Evolutionary conservation across 2,888 invertebrate genomes (phyloP), one percentile per base, ranked within the genome.

Genomic region (Yponomeuta plumbellus): DNA sequence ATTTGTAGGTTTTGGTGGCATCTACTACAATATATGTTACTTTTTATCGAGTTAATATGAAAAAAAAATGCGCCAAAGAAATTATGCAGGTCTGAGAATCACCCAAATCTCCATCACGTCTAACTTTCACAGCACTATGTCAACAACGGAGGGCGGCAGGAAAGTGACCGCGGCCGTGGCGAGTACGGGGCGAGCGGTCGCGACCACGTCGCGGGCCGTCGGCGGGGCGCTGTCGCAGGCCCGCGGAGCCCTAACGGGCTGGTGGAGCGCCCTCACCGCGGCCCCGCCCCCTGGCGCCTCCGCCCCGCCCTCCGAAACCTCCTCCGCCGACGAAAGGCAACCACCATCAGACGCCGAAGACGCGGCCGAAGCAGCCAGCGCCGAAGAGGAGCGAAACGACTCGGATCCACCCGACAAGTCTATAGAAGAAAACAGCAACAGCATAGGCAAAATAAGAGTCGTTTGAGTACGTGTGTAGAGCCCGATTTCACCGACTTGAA

Each of bases 121-220:
- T 26, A 26, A 26, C 34, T 34, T 34, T 34, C 34, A 34, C 79
- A 98, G 98, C 80, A 97, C 97, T 22, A 97, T 98, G 96, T 97
- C 98, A 75, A 97, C 95, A 77, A 96, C 97, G 56, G 98, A 98
- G 84, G 95, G 97, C 73, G 98, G 98, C 0, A 93, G 98, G 66
- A 98, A 98, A 85, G 92, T 98, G 69, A 98, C 97, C 76, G 97
- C 97, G 79, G 98, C 98, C 0, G 97, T 98, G 82, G 95, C 95
- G 66, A 96, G 95, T 69, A 98, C 98, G 1, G 97, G 98, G 39
- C 94, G 97, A 76, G 98, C 97, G 40, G 97, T 98, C 64, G 96
- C 90, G 44, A 91, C 85, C 66, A 91, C 92, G 13, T 86, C 86
- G 23, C 82, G 88, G 3, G 86, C 85, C 20, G 83, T 86, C 91